phyloP scores from a whole-genome alignment of 2,113 vertebrate species.

The Pseudorhombus dupliciocellatus region DNA sequence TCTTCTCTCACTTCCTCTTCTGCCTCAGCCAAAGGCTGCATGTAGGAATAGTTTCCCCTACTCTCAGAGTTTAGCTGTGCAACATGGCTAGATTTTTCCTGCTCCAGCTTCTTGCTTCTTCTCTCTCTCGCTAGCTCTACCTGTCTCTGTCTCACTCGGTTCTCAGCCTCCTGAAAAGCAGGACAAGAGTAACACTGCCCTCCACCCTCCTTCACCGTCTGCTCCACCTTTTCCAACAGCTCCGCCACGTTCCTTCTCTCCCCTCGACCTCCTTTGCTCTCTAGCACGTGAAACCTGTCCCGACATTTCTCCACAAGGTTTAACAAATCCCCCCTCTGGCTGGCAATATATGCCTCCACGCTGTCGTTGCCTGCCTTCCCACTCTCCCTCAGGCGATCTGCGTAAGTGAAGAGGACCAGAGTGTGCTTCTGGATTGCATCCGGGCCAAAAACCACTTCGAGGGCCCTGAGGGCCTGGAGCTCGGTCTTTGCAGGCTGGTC shows the following conservation, averaged over 20 bases:
- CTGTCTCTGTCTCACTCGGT: slow-evolving; percentile 66
- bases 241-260: slow-evolving; percentile 45
- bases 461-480: slow-evolving; percentile 61
- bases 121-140: slow-evolving; percentile 55
- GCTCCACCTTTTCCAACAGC: slow-evolving; percentile 79
- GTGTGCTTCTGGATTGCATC: slow-evolving; percentile 64
- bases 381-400: slow-evolving; percentile 61
- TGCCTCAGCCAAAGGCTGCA: slow-evolving; percentile 66
- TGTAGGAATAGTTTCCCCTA: slow-evolving; percentile 41
- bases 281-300: slow-evolving; percentile 80
- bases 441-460: slow-evolving; percentile 69
- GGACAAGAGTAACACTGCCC: slow-evolving; percentile 70
- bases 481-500: slow-evolving; percentile 70
- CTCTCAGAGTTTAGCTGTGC: slow-evolving; percentile 23
- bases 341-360: slow-evolving; percentile 76
- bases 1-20: slow-evolving; percentile 63
- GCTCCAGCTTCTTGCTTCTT: slow-evolving; percentile 17
- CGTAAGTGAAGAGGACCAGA: slow-evolving; percentile 76
- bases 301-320: slow-evolving; percentile 78
- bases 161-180: slow-evolving; percentile 71
- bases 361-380: slow-evolving; percentile 13
- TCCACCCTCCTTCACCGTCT: slow-evolving; percentile 72
- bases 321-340: slow-evolving; percentile 72
- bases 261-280: slow-evolving; percentile 8
- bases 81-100: slow-evolving; percentile 3